A percentile compares a stretch with the other conserved stretches of the same genome.
Evolutionary conservation across 1,140 invertebrate species (phyloP).

Genomic region (Dreissena rostriformis): DNA sequence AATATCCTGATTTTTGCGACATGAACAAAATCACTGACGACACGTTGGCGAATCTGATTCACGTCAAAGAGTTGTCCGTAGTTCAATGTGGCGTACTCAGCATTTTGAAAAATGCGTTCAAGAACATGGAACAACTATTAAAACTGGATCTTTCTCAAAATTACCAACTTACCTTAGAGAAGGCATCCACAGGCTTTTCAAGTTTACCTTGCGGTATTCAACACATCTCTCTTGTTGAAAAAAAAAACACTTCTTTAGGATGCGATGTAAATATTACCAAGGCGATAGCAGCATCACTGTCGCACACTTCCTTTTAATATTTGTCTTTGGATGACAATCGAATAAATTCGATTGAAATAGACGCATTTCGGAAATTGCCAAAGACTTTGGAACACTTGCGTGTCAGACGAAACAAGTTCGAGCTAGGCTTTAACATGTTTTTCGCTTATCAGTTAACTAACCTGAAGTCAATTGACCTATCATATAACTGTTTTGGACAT

Average conservation of each 20-base stretch:
- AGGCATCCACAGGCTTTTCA: background rate
- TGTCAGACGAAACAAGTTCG: background rate
- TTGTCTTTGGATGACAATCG: constrained; percentile 5
- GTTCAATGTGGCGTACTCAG: no score
- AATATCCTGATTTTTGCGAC: no score
- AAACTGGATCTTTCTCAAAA: constrained; percentile 37
- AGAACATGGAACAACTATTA: no score
- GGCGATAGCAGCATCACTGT: background rate
- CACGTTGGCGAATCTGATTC: no score
- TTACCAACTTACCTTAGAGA: background rate
- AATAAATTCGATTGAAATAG: background rate
- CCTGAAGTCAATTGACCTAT: background rate
- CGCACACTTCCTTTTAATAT: constrained; percentile 1
- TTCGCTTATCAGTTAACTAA: background rate
- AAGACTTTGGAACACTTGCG: background rate
- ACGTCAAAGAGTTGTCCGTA: no score
- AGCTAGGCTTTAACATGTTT: constrained; percentile 7
- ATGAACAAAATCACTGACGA: no score
- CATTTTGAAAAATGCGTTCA: no score
- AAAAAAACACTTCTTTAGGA: background rate
- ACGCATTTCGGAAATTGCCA: background rate
- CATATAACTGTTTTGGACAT: constrained; percentile 1
- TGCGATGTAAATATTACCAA: background rate
- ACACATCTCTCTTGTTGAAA: no score
- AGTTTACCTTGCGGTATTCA: constrained; percentile 5